These are phyloP conservation scores for Globicephala melas DNA, from an alignment of 2,113 vertebrate species.

Conservation along the genomic window DNA sequence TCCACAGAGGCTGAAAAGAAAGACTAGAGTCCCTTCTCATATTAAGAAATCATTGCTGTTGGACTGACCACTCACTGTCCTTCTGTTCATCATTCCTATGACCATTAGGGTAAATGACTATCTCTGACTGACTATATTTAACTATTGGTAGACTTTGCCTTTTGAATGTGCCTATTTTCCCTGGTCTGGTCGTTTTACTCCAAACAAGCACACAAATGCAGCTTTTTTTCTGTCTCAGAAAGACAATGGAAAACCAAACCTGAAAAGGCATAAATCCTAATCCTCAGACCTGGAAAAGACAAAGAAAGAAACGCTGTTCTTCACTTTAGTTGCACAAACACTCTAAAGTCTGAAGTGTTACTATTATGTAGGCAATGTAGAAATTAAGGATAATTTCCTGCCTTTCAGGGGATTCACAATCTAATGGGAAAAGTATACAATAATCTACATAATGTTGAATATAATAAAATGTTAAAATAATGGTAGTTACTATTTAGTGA, in stretches of 20 bases:
- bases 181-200: background rate
- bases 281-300: background rate
- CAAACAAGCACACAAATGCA: background rate
- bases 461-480: background rate
- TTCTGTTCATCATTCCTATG: background rate
- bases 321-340: background rate
- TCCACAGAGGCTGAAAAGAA: background rate
- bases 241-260: background rate
- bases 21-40: background rate
- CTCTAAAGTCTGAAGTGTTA: background rate
- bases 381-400: slow-evolving; percentile 22
- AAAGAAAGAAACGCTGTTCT: background rate
- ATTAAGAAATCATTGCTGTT: background rate
- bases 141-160: background rate
- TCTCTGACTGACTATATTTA: background rate
- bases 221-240: background rate
- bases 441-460: background rate
- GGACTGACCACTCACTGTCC: background rate
- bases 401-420: background rate
- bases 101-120: background rate
- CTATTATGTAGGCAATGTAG: background rate
- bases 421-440: background rate
- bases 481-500: background rate
- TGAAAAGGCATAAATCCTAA: background rate
- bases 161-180: background rate